A percentile compares a stretch with the other conserved stretches of the same genome.
These are phyloP conservation scores for Neopipo cinnamomea DNA, from an alignment of 2,113 vertebrate genomes.

Conservation along the genomic window DNA sequence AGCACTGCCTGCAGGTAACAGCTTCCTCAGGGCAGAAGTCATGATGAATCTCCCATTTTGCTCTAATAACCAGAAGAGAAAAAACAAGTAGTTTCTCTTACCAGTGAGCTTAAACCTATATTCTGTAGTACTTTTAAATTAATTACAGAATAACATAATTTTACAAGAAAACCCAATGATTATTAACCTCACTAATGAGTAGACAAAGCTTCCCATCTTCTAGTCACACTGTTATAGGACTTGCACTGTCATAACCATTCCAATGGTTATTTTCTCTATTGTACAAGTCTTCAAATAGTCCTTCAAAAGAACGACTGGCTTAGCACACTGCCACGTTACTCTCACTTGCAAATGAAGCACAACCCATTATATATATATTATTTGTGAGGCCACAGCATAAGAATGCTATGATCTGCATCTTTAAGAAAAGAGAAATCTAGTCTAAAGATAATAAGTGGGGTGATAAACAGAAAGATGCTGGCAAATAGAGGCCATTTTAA, in stretches of 20 bases:
- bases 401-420: not conserved
- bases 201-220: not conserved
- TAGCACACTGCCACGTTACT: not conserved
- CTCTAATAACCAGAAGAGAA: not conserved
- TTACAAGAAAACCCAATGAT: not conserved
- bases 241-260: not conserved
- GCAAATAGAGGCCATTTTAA: not conserved
- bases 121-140: not conserved
- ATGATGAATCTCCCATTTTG: not conserved
- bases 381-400: not conserved
- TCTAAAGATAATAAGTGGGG: not conserved
- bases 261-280: not conserved
- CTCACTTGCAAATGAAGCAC: not conserved
- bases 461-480: not conserved
- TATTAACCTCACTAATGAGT: not conserved
- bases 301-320: not conserved
- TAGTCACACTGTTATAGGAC: not conserved
- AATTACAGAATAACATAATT: not conserved
- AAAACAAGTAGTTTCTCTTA: not conserved
- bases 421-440: not conserved
- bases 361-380: not conserved
- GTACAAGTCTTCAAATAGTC: not conserved
- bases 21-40: not conserved
- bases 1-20: not conserved
- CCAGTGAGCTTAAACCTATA: not conserved